Base-by-base conservation (phyloP, 1,140 invertebrate species). In the Mamestra configurata region DNA sequence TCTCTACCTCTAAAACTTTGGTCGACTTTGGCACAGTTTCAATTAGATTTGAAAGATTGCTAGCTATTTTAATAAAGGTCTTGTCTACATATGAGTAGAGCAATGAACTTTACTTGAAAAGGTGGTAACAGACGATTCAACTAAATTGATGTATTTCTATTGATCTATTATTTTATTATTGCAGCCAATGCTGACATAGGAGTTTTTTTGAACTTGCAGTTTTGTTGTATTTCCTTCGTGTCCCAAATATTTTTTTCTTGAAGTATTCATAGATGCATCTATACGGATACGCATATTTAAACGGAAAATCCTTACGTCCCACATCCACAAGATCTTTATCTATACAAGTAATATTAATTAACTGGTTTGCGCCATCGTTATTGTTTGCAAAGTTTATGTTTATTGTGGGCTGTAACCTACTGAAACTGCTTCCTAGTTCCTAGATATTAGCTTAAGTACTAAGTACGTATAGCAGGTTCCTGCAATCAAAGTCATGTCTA, bases 381-480 rank as follows among this genome's bases (percentile, higher is more conserved):
- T 76, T 76, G 73, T 76, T 76, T 64, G 49, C 35, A 15, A 73
- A 53, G 57, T 43, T 61, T 46, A 76, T 76, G 37, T 31, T 68
- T 61, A 61, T 49, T 64, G 57, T 57, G 10, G 70, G 51, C 35
- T 51, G 46, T 59, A 76, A 46, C 72, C 40, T 49, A 46, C 73
- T 76, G 43, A 64, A 76, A 49, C 20, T 1, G 53, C 37, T 76
- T 76, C 73, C 73, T 76, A 61, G 57, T 76, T 76, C 73, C 73
- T 64, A 46, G 73, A 40, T 64, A 55, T 27, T 53, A 20, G 27
- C 4, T 18, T 37, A 64, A 35, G 7, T 37, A 35, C 59, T 37
- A 64, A 49, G 4, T 4, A 1, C 5, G 5, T 51, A 51, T 7
- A 55, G 7, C 24, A 24, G 0, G 8, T 24, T 55, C 22, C 5